Evolutionary conservation across 2,797 vertebrate species (phyloP).

Genomic region (Gymnoscopelus braueri): DNA sequence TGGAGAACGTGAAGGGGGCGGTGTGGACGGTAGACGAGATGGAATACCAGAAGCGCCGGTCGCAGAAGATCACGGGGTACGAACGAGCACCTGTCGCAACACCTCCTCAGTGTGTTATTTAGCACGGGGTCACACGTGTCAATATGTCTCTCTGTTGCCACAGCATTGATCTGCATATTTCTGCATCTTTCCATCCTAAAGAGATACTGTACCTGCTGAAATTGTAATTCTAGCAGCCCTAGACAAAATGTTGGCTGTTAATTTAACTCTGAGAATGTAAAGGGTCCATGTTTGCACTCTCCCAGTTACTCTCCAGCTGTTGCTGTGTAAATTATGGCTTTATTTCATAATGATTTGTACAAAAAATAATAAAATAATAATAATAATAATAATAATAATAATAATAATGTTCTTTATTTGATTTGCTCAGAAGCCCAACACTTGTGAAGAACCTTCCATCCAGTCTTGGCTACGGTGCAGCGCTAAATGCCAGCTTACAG

Average conservation of each 20-base stretch:
- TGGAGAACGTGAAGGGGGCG: constrained; percentile 99
- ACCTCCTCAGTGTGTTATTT: constrained; percentile 2
- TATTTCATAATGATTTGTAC: too few species aligned
- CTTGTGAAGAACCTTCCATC: constrained; percentile 98
- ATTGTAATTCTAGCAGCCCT: too few species aligned
- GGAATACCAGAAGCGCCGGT: constrained; percentile 99
- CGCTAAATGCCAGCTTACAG: constrained; percentile 99
- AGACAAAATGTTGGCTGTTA: too few species aligned
- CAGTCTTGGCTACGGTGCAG: constrained; percentile 97
- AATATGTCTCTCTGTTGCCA: not conserved
- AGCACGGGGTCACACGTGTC: not conserved
- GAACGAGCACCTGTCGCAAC: constrained; percentile 36
- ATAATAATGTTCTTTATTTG: not conserved
- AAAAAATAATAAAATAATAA: too few species aligned
- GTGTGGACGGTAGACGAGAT: constrained; percentile 99
- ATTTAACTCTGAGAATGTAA: too few species aligned
- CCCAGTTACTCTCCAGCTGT: too few species aligned
- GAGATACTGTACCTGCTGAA: too few species aligned
- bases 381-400: too few species aligned
- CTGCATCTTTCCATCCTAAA: not conserved
- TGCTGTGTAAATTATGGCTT: too few species aligned
- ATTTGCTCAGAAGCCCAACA: constrained; percentile 89
- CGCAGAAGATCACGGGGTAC: constrained; percentile 99
- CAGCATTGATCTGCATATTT: not conserved
- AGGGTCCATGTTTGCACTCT: too few species aligned